Percentiles rank a stretch among this genome's conserved stretches.
These are phyloP conservation scores for Numenius phaeopus DNA, from an alignment of 2,797 vertebrate genomes.

Conservation along the genomic window DNA sequence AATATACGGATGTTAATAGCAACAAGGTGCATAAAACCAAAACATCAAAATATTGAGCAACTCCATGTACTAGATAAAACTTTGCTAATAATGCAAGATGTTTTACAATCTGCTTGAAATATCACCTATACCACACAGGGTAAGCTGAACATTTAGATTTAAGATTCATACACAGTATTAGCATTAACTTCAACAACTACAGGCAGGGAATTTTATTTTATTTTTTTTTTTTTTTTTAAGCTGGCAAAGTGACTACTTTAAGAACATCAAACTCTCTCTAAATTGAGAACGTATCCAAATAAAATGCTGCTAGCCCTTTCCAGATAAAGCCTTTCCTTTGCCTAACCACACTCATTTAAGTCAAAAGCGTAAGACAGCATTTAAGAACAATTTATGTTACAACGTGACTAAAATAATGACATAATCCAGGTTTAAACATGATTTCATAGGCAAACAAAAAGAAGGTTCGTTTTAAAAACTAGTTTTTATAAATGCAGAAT, in stretches of 20 bases:
- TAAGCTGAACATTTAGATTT: slow-evolving; percentile 84
- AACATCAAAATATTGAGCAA: slow-evolving; percentile 86
- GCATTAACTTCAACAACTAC: slow-evolving; percentile 84
- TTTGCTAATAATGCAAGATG: slow-evolving; percentile 83
- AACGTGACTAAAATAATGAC: slow-evolving; percentile 78
- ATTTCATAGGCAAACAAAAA: slow-evolving; percentile 85
- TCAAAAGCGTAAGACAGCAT: slow-evolving; percentile 78
- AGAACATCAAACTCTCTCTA: slow-evolving; percentile 78
- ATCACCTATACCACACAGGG: slow-evolving; percentile 82
- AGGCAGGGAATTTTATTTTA: slow-evolving; percentile 61
- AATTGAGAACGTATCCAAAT: slow-evolving; percentile 79
- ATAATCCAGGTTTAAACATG: slow-evolving; percentile 82
- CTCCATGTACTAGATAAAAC: slow-evolving; percentile 81
- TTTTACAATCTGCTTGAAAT: slow-evolving; percentile 83
- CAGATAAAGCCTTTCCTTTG: slow-evolving; percentile 76
- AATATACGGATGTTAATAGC: slow-evolving; percentile 89
- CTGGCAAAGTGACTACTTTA: slow-evolving; percentile 79
- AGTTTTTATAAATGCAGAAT: slow-evolving; percentile 93
- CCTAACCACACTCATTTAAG: slow-evolving; percentile 78
- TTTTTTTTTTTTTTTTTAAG: slow-evolving; percentile 64
- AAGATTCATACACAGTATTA: slow-evolving; percentile 84
- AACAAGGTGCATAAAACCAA: slow-evolving; percentile 89
- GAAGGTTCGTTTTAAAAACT: slow-evolving; percentile 89
- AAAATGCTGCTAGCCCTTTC: slow-evolving; percentile 80
- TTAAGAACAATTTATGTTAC: slow-evolving; percentile 77